Percentiles rank a stretch among this genome's conserved stretches.
These are phyloP conservation scores for Lasioglossum morio DNA, from an alignment of 2,888 invertebrate species.

Conservation along the genomic window DNA sequence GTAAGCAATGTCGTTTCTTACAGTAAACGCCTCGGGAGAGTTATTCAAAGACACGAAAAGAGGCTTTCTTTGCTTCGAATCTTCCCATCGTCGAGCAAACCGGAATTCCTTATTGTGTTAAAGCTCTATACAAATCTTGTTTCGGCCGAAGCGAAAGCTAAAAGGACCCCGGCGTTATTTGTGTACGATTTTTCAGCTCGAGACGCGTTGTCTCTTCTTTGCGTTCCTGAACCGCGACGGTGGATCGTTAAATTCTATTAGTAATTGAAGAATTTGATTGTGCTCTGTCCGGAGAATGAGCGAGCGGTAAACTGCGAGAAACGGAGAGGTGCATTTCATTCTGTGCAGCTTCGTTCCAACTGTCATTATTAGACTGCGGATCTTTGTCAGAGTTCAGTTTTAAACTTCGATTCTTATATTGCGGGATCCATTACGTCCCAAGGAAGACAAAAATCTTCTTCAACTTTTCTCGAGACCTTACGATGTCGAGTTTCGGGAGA, in stretches of 20 bases:
- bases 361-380: not conserved
- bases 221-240: not conserved
- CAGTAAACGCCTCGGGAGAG: slow-evolving; percentile 28
- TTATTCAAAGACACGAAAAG: slow-evolving; percentile 19
- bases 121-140: slow-evolving; percentile 41
- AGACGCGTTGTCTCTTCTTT: not conserved
- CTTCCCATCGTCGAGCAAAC: slow-evolving; percentile 1
- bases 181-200: not conserved
- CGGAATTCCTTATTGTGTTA: slow-evolving; percentile 43
- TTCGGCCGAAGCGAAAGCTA: slow-evolving; percentile 16
- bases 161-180: slow-evolving; percentile 1
- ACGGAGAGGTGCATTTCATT: not conserved
- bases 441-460: not conserved
- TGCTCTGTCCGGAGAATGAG: not conserved
- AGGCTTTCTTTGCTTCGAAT: not conserved
- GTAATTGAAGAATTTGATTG: slow-evolving; percentile 17
- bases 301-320: not conserved
- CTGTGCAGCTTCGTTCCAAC: not conserved
- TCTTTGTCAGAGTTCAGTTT: not conserved
- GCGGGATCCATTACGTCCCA: not conserved
- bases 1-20: slow-evolving; percentile 36
- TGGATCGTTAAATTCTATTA: slow-evolving; percentile 17
- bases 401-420: not conserved
- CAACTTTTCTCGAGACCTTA: not conserved
- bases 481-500: not conserved